These are phyloP conservation scores for Cepaea nemoralis DNA, from an alignment of 1,140 invertebrate genomes.

Conservation along the genomic window DNA sequence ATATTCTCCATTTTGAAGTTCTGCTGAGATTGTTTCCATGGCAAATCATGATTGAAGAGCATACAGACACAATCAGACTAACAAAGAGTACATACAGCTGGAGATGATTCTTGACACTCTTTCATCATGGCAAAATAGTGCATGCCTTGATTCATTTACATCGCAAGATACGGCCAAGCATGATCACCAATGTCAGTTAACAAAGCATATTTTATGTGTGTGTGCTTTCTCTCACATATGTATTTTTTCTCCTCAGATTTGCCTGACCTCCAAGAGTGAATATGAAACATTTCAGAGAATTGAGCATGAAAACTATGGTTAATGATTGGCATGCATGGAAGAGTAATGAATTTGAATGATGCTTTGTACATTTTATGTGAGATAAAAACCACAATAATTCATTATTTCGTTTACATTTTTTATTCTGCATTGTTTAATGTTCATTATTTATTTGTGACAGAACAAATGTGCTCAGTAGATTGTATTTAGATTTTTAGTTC, in stretches of 20 bases:
- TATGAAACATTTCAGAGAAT: neutral
- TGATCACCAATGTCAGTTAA: neutral
- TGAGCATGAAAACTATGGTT: neutral
- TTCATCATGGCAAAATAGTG: neutral
- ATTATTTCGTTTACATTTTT: neutral
- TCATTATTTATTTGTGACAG: neutral
- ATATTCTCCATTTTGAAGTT: no score
- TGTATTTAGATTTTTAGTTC: neutral
- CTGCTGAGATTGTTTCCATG: no score
- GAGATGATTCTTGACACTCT: neutral
- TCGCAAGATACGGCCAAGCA: neutral
- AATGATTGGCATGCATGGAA: neutral
- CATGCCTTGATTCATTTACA: neutral
- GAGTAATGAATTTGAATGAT: neutral
- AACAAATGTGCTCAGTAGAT: neutral
- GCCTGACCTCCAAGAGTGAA: constrained; percentile 14
- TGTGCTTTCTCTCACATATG: neutral
- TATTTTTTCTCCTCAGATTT: neutral
- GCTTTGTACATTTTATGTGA: neutral
- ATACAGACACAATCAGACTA: no score
- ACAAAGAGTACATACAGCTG: neutral
- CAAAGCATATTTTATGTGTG: neutral
- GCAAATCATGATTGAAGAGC: no score
- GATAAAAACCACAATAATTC: neutral
- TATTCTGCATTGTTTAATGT: neutral